These are phyloP conservation scores for Schizopygopsis malacanthus DNA, from an alignment of 2,797 vertebrate genomes.

Conservation along the genomic window DNA sequence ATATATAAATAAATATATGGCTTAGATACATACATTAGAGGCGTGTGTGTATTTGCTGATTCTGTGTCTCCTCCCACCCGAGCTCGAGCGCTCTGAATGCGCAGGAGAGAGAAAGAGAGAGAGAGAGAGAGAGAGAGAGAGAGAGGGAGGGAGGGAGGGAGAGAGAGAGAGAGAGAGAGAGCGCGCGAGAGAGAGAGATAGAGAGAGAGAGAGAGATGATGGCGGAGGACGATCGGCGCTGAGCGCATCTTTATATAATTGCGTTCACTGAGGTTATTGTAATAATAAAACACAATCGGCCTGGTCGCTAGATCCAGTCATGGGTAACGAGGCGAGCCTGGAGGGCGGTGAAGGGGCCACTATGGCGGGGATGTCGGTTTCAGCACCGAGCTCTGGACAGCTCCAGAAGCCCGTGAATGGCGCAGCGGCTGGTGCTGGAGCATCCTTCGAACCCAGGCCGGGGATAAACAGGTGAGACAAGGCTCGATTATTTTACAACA, in stretches of 20 bases:
- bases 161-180: no score
- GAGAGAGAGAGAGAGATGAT: constrained; percentile 59
- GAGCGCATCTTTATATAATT: constrained; percentile 56
- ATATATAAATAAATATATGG: background rate
- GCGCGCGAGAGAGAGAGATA: constrained; percentile 19
- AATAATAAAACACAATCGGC: constrained; percentile 31
- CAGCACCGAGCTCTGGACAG: constrained; percentile 74
- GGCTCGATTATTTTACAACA: background rate
- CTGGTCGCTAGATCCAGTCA: constrained; percentile 58
- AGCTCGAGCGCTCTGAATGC: constrained; percentile 50
- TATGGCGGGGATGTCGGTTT: constrained; percentile 73
- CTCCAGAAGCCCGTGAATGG: constrained; percentile 82
- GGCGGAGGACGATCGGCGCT: constrained; percentile 69
- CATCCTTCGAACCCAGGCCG: constrained; percentile 75
- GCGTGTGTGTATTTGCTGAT: constrained; percentile 37
- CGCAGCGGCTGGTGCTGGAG: constrained; percentile 78
- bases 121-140: no score
- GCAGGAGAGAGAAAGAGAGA: constrained; percentile 31
- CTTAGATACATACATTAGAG: background rate
- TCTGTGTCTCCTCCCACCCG: constrained; percentile 45
- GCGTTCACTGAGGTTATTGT: constrained; percentile 26
- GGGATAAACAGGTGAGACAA: constrained; percentile 74
- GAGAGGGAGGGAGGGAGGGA: no score
- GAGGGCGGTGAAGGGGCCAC: constrained; percentile 79
- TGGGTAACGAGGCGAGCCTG: constrained; percentile 86